These are phyloP conservation scores for Cantharis nigra DNA, from an alignment of 2,888 invertebrate genomes.

Conservation along the genomic window DNA sequence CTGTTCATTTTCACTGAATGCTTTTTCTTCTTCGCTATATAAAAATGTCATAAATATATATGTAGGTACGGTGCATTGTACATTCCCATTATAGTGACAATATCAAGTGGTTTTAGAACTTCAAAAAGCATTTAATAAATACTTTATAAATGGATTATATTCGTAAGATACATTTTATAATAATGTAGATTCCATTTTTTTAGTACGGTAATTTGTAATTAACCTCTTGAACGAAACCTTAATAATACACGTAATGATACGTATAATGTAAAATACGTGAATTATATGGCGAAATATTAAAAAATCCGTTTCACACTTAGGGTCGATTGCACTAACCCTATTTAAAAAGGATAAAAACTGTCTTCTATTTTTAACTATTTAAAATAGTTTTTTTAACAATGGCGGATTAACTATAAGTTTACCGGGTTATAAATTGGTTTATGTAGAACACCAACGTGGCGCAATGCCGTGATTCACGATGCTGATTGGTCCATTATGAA, in stretches of 20 bases:
- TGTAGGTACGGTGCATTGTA: background rate
- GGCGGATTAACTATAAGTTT: no score
- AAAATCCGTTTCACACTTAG: no score
- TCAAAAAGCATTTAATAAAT: background rate
- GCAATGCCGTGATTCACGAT: no score
- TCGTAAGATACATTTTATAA: background rate
- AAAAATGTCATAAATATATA: slow-evolving; percentile 16
- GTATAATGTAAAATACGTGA: no score
- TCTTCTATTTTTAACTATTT: no score
- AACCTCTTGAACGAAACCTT: background rate
- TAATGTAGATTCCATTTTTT: background rate
- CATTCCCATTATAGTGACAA: background rate
- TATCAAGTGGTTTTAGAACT: background rate
- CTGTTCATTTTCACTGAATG: slow-evolving; percentile 29
- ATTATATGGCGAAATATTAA: no score
- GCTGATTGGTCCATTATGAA: no score
- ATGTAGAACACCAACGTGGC: no score
- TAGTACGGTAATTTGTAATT: background rate
- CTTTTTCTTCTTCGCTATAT: slow-evolving; percentile 21
- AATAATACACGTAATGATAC: background rate
- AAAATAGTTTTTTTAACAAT: no score
- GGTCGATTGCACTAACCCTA: no score
- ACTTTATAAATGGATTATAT: background rate
- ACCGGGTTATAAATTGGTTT: no score
- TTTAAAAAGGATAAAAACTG: no score